Evolutionary conservation across 92 coral and sea anemone genomes (phyloP).

Genomic region (Epizoanthus scotinus): DNA sequence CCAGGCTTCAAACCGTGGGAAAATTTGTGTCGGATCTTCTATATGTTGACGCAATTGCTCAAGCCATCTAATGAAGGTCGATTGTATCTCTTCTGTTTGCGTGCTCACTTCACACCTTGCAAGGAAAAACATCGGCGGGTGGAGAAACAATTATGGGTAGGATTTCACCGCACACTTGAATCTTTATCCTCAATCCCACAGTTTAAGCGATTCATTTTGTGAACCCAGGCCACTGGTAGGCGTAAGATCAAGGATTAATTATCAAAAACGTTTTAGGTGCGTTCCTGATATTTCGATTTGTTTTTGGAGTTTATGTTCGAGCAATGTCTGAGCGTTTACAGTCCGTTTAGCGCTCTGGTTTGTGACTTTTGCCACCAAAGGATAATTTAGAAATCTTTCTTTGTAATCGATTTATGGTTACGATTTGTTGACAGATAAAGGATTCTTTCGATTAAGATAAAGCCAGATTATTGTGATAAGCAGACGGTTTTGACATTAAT

Average conservation of each 20-base stretch:
- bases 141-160: neutral
- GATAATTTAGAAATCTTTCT: constrained; percentile 18
- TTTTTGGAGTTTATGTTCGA: neutral
- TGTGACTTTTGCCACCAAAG: constrained; percentile 25
- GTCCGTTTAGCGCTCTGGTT: constrained; percentile 21
- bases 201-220: neutral
- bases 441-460: constrained; percentile 37
- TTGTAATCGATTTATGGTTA: constrained; percentile 37
- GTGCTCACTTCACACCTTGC: constrained; percentile 24
- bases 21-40: neutral
- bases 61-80: neutral
- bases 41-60: neutral
- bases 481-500: constrained; percentile 40
- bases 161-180: neutral
- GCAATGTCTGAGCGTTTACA: neutral
- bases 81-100: neutral
- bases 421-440: constrained; percentile 37
- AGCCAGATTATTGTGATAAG: constrained; percentile 27
- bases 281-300: neutral
- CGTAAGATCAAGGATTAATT: neutral
- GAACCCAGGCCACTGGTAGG: neutral
- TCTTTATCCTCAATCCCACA: neutral
- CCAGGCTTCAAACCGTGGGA: constrained; percentile 25
- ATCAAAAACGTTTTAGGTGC: neutral
- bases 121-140: neutral